These are phyloP conservation scores for Elephas maximus DNA, from an alignment of 2,113 vertebrate species.

Conservation along the genomic window DNA sequence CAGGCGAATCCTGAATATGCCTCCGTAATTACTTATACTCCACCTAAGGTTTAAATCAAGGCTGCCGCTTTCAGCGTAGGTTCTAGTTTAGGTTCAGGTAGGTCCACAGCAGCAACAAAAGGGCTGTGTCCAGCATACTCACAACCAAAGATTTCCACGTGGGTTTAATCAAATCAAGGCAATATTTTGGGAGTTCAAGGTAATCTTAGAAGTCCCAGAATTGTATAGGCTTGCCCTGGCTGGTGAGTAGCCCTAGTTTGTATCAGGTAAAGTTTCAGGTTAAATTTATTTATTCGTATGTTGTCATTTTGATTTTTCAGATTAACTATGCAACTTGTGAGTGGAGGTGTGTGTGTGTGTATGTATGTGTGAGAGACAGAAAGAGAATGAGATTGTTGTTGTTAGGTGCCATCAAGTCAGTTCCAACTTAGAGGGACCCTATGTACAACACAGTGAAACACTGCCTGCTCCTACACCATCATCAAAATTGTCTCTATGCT, in stretches of 20 bases:
- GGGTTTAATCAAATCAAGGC: not conserved
- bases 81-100: not conserved
- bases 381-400: not conserved
- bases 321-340: not conserved
- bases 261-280: conserved; percentile 16
- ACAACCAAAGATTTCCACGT: not conserved
- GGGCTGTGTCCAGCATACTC: not conserved
- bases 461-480: no score
- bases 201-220: not conserved
- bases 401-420: no score
- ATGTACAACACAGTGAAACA: no score
- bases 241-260: not conserved
- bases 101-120: not conserved
- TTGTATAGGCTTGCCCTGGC: not conserved
- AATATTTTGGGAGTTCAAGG: not conserved
- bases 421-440: no score
- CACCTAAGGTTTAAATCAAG: not conserved
- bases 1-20: not conserved
- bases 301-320: not conserved
- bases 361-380: not conserved
- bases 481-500: no score
- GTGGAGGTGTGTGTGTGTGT: not conserved
- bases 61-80: not conserved
- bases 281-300: not conserved
- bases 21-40: not conserved